Conservation (phyloP, 2,113 vertebrate genomes). For the Hyla sarda region DNA sequence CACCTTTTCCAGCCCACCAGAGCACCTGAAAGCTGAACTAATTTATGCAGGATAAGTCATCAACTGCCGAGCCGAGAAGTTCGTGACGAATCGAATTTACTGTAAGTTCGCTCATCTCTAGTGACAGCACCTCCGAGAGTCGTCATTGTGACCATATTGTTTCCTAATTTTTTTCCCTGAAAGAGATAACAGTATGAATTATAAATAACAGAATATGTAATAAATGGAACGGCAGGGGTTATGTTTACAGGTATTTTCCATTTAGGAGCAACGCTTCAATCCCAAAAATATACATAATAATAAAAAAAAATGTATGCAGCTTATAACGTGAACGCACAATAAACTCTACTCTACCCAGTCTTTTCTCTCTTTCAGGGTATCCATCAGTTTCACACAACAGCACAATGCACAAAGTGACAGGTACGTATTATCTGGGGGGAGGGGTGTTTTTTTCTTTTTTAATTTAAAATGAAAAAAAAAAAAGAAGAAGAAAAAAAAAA, state of each 20-base stretch:
- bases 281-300: background rate
- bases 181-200: background rate
- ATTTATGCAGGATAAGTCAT: too few species aligned
- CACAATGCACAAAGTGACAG: constrained; percentile 3
- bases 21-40: too few species aligned
- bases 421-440: constrained; percentile 2
- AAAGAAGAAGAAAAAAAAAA: background rate
- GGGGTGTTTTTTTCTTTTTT: background rate
- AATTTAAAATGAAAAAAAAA: background rate
- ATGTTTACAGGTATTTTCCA: background rate
- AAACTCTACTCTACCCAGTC: background rate
- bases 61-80: too few species aligned
- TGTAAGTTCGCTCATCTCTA: too few species aligned
- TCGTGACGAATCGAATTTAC: too few species aligned
- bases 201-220: background rate
- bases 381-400: constrained; percentile 4
- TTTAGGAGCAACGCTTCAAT: background rate
- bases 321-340: background rate
- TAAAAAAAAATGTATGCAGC: background rate
- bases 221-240: background rate
- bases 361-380: background rate
- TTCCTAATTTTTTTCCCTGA: background rate
- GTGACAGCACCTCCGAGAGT: too few species aligned
- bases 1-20: too few species aligned
- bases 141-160: background rate